Conservation (phyloP, 2,888 invertebrate genomes). For the Matsumyia berberina region DNA sequence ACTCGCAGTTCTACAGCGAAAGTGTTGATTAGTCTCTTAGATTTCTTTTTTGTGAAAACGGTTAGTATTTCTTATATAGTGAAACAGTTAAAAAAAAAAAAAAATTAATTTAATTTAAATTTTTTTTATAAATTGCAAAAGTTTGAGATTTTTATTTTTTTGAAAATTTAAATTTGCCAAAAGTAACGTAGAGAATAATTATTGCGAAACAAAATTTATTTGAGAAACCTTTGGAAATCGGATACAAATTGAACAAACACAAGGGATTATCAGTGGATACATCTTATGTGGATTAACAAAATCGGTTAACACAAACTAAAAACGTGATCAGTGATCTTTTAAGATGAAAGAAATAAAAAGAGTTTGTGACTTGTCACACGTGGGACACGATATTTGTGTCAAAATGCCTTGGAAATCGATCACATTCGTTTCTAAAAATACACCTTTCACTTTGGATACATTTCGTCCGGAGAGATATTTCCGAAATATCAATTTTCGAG, state of each 20-base stretch:
- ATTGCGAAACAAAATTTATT: conserved; percentile 41
- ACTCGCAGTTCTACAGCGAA: conserved; percentile 85
- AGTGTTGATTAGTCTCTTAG: conserved; percentile 84
- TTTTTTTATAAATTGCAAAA: conserved; percentile 19
- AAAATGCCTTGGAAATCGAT: conserved; percentile 35
- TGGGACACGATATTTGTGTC: conserved; percentile 10
- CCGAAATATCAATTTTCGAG: conserved; percentile 27
- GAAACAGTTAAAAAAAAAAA: no score
- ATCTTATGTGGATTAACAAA: conserved; percentile 66
- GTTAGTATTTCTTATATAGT: conserved; percentile 79
- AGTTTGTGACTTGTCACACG: conserved; percentile 33
- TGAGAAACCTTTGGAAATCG: conserved; percentile 53
- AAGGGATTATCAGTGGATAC: conserved; percentile 77
- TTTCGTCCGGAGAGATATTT: conserved; percentile 33
- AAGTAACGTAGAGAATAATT: conserved; percentile 64
- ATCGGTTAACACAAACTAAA: conserved; percentile 25
- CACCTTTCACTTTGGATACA: conserved; percentile 12
- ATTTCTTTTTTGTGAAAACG: conserved; percentile 81
- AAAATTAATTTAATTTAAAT: conserved; percentile 29
- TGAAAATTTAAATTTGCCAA: conserved; percentile 32
- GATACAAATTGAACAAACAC: conserved; percentile 65
- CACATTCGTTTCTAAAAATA: conserved; percentile 49
- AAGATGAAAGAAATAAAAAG: neutral
- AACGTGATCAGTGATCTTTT: conserved; percentile 60
- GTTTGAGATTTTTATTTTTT: conserved; percentile 11